A percentile compares a stretch with the other conserved stretches of the same genome.
These are phyloP conservation scores for Lamproptera curius DNA, from an alignment of 2,888 invertebrate species.

Conservation along the genomic window DNA sequence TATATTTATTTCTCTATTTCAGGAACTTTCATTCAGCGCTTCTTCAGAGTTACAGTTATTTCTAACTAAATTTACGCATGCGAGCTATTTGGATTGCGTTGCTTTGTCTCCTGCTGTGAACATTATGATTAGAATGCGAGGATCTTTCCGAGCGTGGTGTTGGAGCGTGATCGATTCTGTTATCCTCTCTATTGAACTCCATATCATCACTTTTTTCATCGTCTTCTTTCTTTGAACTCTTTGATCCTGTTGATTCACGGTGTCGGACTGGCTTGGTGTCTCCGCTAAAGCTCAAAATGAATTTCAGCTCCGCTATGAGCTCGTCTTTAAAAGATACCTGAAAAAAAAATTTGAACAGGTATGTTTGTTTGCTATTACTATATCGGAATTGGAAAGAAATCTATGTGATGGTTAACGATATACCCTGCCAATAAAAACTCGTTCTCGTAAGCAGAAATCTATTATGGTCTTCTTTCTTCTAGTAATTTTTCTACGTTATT, in stretches of 20 bases:
- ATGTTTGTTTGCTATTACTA: too few species aligned
- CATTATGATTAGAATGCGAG: conserved; percentile 54
- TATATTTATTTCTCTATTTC: too few species aligned
- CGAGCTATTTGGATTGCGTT: conserved; percentile 63
- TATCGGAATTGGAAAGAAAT: too few species aligned
- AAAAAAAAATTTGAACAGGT: too few species aligned
- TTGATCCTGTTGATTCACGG: conserved; percentile 54
- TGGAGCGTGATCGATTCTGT: conserved; percentile 40
- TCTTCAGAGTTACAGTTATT: too few species aligned
- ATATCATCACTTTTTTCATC: conserved; percentile 37
- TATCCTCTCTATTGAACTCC: conserved; percentile 38
- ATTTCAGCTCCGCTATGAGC: conserved; percentile 83
- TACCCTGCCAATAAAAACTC: too few species aligned
- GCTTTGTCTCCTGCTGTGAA: conserved; percentile 63
- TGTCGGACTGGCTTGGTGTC: conserved; percentile 83
- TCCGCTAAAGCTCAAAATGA: conserved; percentile 83
- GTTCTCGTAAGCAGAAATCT: too few species aligned
- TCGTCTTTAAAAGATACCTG: conserved; percentile 82
- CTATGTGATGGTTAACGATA: conserved; percentile 29
- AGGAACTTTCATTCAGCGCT: too few species aligned
- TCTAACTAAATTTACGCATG: conserved; percentile 54
- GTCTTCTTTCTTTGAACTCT: conserved; percentile 42
- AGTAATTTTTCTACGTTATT: too few species aligned
- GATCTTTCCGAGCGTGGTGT: conserved; percentile 58
- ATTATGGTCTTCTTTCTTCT: too few species aligned